These are phyloP conservation scores for Lasius fuliginosus DNA, from an alignment of 2,888 invertebrate species.

Conservation along the genomic window DNA sequence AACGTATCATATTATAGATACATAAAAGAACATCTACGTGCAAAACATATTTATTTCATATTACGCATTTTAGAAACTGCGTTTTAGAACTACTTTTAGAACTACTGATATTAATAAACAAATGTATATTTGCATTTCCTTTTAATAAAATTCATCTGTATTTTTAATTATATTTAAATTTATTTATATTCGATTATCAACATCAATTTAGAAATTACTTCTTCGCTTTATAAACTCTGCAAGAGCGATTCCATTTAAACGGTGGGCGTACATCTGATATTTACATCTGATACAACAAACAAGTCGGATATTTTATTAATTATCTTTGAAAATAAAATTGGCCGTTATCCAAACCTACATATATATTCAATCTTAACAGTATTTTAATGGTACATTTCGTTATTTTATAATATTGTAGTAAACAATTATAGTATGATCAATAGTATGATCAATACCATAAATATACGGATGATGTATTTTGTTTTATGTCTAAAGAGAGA, in stretches of 20 bases:
- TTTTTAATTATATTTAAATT: too few species aligned
- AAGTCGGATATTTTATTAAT: not conserved
- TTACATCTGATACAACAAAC: conserved; percentile 30
- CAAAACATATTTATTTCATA: not conserved
- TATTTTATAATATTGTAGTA: not conserved
- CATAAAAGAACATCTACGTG: not conserved
- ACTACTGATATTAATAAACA: not conserved
- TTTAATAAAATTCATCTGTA: not conserved
- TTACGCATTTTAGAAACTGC: not conserved
- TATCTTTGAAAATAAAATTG: conserved; percentile 26
- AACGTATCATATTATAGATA: not conserved
- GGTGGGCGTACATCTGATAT: not conserved
- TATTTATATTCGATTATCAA: not conserved
- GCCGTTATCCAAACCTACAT: conserved; percentile 1
- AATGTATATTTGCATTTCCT: conserved; percentile 13
- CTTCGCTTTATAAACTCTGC: not conserved
- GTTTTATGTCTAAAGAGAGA: not conserved
- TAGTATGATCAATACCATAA: not conserved
- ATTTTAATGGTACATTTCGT: not conserved
- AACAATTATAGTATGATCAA: not conserved
- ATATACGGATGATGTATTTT: not conserved
- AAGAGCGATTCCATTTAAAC: conserved; percentile 11
- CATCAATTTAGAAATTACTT: not conserved
- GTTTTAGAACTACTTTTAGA: too few species aligned
- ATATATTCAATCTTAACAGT: conserved; percentile 1